These are phyloP conservation scores for Cydia fagiglandana DNA, from an alignment of 1,140 invertebrate species.

Conservation along the genomic window DNA sequence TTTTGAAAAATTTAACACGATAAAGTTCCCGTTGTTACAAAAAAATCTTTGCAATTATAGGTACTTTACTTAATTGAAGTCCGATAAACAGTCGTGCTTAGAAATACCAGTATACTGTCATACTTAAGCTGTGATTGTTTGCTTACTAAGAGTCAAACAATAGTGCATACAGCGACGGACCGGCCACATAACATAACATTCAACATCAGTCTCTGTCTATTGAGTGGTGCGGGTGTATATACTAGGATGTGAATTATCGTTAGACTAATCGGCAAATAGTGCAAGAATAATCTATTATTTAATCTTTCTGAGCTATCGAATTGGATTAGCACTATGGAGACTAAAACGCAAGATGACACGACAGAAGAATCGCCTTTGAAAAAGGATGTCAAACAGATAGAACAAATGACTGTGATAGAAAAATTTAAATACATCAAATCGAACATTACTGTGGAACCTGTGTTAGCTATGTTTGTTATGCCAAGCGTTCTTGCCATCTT, in stretches of 20 bases:
- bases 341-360: constrained; percentile 38
- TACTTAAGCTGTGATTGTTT: constrained; percentile 48
- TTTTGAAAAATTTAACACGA: too few species aligned
- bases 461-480: constrained; percentile 64
- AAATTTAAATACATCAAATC: constrained; percentile 63
- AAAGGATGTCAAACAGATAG: constrained; percentile 49
- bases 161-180: constrained; percentile 49
- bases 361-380: constrained; percentile 57
- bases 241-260: constrained; percentile 35
- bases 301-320: neutral
- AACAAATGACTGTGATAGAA: constrained; percentile 52
- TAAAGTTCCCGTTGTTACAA: too few species aligned
- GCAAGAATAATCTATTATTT: neutral
- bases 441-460: constrained; percentile 72
- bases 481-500: constrained; percentile 64
- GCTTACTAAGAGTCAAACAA: constrained; percentile 58
- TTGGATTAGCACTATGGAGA: constrained; percentile 29
- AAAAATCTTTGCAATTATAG: too few species aligned
- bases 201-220: constrained; percentile 43
- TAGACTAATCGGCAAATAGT: neutral
- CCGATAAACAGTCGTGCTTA: neutral
- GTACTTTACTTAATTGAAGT: neutral
- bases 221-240: constrained; percentile 40
- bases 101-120: neutral
- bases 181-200: constrained; percentile 39